A percentile compares a stretch with the other conserved stretches of the same genome.
Evolutionary conservation across 2,797 vertebrate species (phyloP).

Genomic region (Corythornis leucogaster): DNA sequence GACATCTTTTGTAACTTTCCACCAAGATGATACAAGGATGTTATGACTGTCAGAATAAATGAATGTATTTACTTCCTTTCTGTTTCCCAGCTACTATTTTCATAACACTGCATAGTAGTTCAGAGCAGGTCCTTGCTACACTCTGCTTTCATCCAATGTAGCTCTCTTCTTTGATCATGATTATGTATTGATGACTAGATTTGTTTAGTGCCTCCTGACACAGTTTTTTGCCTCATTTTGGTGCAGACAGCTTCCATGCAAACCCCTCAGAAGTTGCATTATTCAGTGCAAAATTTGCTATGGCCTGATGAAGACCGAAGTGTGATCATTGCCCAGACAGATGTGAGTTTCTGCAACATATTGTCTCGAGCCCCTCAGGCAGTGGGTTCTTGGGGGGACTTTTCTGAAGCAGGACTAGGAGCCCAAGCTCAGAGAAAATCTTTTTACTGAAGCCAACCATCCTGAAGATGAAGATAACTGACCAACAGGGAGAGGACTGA

Average conservation of each 20-base stretch:
- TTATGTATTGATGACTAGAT: slow-evolving; percentile 24
- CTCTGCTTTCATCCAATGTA: neutral
- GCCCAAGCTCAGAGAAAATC: neutral
- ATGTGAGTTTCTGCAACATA: neutral
- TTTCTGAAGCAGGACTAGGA: neutral
- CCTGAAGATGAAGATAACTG: neutral
- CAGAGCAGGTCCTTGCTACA: slow-evolving; percentile 36
- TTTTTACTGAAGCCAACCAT: neutral
- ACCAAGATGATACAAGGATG: slow-evolving; percentile 68
- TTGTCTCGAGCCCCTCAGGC: neutral
- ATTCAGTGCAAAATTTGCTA: slow-evolving; percentile 33
- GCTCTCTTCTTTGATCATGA: neutral
- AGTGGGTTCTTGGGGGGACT: neutral
- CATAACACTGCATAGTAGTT: slow-evolving; percentile 56
- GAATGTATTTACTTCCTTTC: slow-evolving; percentile 69
- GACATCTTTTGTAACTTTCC: slow-evolving; percentile 72
- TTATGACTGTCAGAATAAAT: slow-evolving; percentile 76
- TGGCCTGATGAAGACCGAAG: neutral
- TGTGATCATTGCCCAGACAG: neutral
- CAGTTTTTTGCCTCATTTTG: neutral
- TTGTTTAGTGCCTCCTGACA: slow-evolving; percentile 19
- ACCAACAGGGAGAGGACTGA: neutral
- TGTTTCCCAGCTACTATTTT: slow-evolving; percentile 61
- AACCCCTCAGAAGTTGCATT: slow-evolving; percentile 20
- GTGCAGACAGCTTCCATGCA: slow-evolving; percentile 4